A percentile compares a stretch with the other conserved stretches of the same genome.
These are phyloP conservation scores for Cavia porcellus DNA, from an alignment of 2,113 vertebrate genomes.

Conservation along the genomic window DNA sequence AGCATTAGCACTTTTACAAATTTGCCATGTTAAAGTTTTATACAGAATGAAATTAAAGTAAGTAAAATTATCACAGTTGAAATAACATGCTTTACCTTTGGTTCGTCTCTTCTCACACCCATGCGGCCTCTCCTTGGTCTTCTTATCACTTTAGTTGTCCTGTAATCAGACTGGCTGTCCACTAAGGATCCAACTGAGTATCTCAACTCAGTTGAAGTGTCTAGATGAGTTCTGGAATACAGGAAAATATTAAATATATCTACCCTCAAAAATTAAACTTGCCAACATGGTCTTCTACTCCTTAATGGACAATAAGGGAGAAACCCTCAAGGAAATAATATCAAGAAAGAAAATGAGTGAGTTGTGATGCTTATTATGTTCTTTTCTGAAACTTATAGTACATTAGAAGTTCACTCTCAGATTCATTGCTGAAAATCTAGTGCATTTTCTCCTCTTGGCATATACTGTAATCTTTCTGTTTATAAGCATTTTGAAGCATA, in stretches of 20 bases:
- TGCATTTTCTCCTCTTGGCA: not conserved
- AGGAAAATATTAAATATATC: not conserved
- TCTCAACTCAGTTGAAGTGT: constrained; percentile 94
- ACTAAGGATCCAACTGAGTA: constrained; percentile 96
- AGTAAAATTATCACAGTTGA: constrained; percentile 20
- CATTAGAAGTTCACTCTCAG: not conserved
- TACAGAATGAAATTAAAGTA: not conserved
- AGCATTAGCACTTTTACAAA: not conserved
- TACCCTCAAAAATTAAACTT: not conserved
- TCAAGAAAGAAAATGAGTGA: not conserved
- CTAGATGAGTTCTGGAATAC: constrained; percentile 93
- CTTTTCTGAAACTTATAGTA: not conserved
- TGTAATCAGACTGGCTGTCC: constrained; percentile 96
- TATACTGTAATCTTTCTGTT: not conserved
- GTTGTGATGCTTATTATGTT: not conserved
- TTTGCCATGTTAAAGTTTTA: not conserved
- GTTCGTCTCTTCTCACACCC: constrained; percentile 93
- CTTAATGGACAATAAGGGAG: not conserved
- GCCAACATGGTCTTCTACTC: not conserved
- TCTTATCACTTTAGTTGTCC: constrained; percentile 96
- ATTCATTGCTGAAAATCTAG: not conserved
- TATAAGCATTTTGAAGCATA: not conserved
- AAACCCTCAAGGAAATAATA: not conserved
- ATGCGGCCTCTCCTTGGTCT: constrained; percentile 94
- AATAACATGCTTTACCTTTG: constrained; percentile 90